These are phyloP conservation scores for Suricata suricatta DNA, from an alignment of 2,113 vertebrate species.

Conservation along the genomic window DNA sequence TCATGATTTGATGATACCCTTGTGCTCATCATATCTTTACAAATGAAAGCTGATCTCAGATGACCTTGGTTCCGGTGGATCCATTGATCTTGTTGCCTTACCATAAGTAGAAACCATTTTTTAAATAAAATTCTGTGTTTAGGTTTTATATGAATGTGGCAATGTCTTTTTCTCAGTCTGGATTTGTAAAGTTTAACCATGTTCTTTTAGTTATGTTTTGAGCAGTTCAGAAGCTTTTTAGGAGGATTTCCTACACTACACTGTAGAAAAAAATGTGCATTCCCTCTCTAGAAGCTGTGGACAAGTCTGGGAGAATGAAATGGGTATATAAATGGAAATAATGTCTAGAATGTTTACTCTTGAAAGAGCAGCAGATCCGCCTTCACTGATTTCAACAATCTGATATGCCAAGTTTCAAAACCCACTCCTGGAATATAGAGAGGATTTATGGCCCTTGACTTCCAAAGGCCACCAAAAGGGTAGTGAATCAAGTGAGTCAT, in stretches of 20 bases:
- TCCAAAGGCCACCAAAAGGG: background rate
- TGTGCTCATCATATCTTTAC: background rate
- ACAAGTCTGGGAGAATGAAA: background rate
- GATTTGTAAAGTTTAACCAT: background rate
- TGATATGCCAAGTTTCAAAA: background rate
- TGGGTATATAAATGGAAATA: background rate
- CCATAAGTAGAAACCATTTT: background rate
- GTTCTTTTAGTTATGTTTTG: background rate
- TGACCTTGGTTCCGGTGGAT: background rate
- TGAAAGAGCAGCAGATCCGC: background rate
- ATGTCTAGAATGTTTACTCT: background rate
- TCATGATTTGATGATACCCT: background rate
- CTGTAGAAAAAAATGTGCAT: background rate
- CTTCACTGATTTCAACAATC: background rate
- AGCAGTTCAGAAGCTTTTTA: background rate
- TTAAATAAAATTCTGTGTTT: slow-evolving; percentile 8
- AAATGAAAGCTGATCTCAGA: background rate
- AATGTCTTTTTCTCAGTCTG: background rate
- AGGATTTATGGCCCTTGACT: background rate
- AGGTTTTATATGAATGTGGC: background rate
- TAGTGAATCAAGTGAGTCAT: background rate
- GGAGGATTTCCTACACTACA: background rate
- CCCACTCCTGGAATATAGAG: background rate
- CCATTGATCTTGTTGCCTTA: background rate
- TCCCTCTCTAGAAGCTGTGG: background rate